Base-by-base conservation (phyloP, 2,113 vertebrate species). In the Parus major region DNA sequence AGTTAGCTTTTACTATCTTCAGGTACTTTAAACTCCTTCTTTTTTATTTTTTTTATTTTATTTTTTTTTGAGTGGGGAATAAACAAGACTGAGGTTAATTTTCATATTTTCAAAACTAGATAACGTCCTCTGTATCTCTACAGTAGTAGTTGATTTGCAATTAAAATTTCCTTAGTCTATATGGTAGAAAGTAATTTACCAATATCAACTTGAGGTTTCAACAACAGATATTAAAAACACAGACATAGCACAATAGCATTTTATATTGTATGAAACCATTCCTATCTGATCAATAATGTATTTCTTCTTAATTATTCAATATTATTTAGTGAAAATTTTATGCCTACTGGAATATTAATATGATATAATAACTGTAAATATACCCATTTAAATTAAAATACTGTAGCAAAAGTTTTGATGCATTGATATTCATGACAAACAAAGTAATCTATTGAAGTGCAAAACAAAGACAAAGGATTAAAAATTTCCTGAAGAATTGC, bases 291-390 rank as follows among this genome's bases (percentile, higher is more conserved):
- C 79, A 97, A 97, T 98, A 97, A 98, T 98, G 94, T 96, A 98
- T 98, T 89, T 72, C 79, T 95, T 94, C 95, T 93, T 97, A 97
- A 98, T 96, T 97, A 97, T 94, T 96, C 86, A 96, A 94, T 97
- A 97, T 97, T 96, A 94, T 96, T 97, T 96, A 96, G 92, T 97
- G 96, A 98, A 98, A 97, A 68, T 97, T 97, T 88, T 93, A 95
- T 87, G 56, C 71, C 82, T 94, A 88, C 94, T 96, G 60, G 86
- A 98, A 98, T 97, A 93, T 96, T 93, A 96, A 92, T 95, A 86
- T 87, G n/a, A 69, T 97, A 95, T 96, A 96, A 95, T 94, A 96
- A 97, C 81, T 78, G 88, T 96, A 97, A 97, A 97, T 97, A 96
- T 61, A 95, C 59, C 72, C 69, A 93, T 97, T 98, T 97, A 97